Evolutionary conservation across 2,888 invertebrate species (phyloP).

Genomic region (Fragum whitleyi): DNA sequence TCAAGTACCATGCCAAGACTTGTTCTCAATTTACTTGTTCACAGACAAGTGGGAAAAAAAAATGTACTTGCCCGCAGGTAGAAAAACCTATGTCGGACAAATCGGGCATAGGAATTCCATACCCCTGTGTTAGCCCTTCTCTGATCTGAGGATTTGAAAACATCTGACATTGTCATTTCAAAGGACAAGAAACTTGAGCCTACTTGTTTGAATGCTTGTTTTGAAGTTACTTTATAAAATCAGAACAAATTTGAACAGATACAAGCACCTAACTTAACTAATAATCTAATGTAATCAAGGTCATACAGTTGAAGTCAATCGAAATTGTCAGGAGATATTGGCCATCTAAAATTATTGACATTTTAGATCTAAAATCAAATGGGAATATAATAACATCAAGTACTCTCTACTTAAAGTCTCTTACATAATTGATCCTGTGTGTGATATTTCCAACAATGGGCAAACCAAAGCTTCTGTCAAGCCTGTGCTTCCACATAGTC

Average conservation of each 20-base stretch:
- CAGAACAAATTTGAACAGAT: no score
- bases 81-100: no score
- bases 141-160: not conserved
- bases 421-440: not conserved
- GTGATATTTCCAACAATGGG: no score
- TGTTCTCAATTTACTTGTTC: no score
- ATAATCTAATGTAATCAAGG: slow-evolving; percentile 29
- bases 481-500: no score
- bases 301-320: not conserved
- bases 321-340: not conserved
- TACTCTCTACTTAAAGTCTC: not conserved
- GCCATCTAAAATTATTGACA: not conserved
- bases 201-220: slow-evolving; percentile 16
- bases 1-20: no score
- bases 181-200: not conserved
- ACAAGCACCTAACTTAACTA: slow-evolving; percentile 33
- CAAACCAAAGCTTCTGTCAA: no score
- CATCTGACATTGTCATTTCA: slow-evolving; percentile 13
- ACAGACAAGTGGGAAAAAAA: no score
- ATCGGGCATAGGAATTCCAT: no score
- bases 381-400: not conserved
- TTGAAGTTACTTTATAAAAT: slow-evolving; percentile 12
- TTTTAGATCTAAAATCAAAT: slow-evolving; percentile 1
- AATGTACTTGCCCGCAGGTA: no score
- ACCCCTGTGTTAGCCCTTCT: no score